Conservation (phyloP, 2,113 vertebrate genomes). For the Typhlomys cinereus region DNA sequence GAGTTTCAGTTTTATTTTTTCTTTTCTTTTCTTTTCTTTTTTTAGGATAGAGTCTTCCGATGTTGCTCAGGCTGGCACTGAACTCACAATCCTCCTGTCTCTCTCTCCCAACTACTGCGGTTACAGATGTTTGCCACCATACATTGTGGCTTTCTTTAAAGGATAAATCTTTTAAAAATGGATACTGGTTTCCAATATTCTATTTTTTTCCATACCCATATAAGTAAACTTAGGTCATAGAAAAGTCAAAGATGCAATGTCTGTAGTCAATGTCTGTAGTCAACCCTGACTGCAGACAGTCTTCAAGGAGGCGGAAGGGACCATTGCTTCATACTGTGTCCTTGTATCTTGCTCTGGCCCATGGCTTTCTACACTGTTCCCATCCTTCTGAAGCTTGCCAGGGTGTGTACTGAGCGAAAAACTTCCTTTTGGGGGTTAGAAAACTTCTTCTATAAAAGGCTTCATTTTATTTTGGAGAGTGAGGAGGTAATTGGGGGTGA, state of each 20-base stretch:
- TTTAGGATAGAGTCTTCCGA: no score
- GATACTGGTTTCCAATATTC: background rate
- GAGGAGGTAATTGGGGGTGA: background rate
- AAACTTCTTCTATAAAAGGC: background rate
- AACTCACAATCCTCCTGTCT: no score
- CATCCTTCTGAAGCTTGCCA: fast-evolving
- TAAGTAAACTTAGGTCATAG: background rate
- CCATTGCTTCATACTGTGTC: background rate
- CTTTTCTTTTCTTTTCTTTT: background rate
- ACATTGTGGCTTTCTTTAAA: background rate
- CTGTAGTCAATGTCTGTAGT: background rate
- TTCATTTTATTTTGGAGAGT: background rate
- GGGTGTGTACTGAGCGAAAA: background rate
- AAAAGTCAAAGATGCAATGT: background rate
- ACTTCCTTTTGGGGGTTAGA: background rate
- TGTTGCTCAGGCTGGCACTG: background rate
- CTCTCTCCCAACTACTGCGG: background rate
- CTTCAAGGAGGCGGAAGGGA: background rate
- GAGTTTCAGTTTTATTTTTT: background rate
- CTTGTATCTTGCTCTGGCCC: background rate
- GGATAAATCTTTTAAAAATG: background rate
- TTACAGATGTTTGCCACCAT: background rate
- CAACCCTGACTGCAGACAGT: background rate
- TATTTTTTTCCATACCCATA: background rate
- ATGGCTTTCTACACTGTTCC: no score